Evolutionary conservation across 2,113 vertebrate genomes (phyloP).

Genomic region (Perca schrenkii): DNA sequence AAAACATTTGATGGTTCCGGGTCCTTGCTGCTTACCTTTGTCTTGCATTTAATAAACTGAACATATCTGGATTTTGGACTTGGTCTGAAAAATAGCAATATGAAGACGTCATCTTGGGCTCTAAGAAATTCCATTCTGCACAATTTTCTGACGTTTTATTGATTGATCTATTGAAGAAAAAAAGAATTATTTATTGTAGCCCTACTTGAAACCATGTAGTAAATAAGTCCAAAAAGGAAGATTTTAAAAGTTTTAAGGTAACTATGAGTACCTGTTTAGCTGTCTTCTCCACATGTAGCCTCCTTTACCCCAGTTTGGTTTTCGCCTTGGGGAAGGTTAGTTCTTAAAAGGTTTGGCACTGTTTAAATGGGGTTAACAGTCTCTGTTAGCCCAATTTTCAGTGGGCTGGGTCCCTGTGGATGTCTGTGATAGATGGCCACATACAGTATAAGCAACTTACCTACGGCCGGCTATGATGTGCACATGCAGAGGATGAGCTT

Average conservation of each 20-base stretch:
- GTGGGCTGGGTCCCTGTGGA: slow-evolving; percentile 63
- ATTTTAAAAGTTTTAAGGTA: neutral
- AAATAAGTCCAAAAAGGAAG: neutral
- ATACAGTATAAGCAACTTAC: slow-evolving; percentile 38
- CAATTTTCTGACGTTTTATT: neutral
- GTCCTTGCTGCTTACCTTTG: neutral
- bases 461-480: slow-evolving; percentile 24
- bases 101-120: neutral
- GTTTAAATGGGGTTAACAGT: slow-evolving; percentile 78
- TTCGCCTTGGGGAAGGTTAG: slow-evolving; percentile 75
- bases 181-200: neutral
- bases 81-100: neutral
- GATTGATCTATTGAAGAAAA: neutral
- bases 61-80: neutral
- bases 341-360: slow-evolving; percentile 64
- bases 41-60: too few relatives aligned
- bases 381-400: slow-evolving; percentile 69
- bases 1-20: neutral
- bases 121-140: neutral
- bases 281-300: slow-evolving; percentile 35
- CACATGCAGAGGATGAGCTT: slow-evolving; percentile 23
- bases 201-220: slow-evolving; percentile 2
- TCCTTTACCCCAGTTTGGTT: slow-evolving; percentile 71
- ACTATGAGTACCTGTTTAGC: neutral
- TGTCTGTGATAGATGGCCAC: slow-evolving; percentile 61